phyloP scores from a whole-genome alignment of 2,888 invertebrate genomes.

The Mythimna albipuncta region DNA sequence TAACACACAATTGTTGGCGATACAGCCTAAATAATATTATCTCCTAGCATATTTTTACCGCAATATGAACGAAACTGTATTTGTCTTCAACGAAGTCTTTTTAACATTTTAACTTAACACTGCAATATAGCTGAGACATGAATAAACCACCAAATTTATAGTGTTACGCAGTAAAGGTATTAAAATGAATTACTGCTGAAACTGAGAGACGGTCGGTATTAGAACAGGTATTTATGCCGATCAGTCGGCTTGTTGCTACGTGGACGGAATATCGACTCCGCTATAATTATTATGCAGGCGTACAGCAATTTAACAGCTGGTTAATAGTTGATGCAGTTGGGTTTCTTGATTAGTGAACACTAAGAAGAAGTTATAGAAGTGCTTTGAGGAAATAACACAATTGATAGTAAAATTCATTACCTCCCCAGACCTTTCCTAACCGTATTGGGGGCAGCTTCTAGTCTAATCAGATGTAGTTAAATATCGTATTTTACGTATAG shows the following conservation, averaged over 20 bases:
- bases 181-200: slow-evolving; percentile 50
- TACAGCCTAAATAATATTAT: too few relatives aligned
- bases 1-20: too few relatives aligned
- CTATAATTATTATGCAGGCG: slow-evolving; percentile 59
- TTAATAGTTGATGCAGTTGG: not conserved
- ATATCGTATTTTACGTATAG: too few relatives aligned
- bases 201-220: slow-evolving; percentile 52
- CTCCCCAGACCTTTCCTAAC: too few relatives aligned
- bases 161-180: slow-evolving; percentile 23
- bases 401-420: too few relatives aligned
- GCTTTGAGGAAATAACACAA: too few relatives aligned
- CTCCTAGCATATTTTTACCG: too few relatives aligned
- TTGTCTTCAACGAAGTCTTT: too few relatives aligned
- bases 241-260: slow-evolving; percentile 64
- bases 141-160: slow-evolving; percentile 12
- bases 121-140: slow-evolving; percentile 1
- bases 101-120: not conserved
- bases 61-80: too few relatives aligned
- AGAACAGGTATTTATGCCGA: slow-evolving; percentile 70
- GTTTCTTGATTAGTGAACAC: not conserved
- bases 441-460: too few relatives aligned
- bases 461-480: too few relatives aligned
- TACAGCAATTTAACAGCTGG: not conserved
- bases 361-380: not conserved
- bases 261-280: slow-evolving; percentile 64